Conservation (phyloP, 2,113 vertebrate species). For the Trematocara unimaculatum region DNA sequence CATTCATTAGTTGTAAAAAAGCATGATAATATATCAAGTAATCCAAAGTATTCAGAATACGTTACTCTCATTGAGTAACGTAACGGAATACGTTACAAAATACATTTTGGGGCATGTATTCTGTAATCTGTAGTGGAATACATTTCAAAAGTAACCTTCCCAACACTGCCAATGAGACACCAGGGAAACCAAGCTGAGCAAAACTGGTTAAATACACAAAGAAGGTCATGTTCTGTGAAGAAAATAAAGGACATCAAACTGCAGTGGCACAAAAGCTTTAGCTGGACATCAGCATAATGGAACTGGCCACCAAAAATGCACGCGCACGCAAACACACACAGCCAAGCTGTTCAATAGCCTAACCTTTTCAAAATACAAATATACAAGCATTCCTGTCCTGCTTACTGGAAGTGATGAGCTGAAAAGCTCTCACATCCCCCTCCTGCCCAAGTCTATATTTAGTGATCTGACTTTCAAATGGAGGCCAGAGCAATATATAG, state of each 20-base stretch:
- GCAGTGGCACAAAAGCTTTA: not conserved
- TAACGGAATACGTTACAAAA: no score
- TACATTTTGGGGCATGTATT: no score
- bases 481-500: conserved; percentile 55
- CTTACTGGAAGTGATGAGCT: conserved; percentile 1
- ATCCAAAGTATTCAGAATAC: no score
- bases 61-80: no score
- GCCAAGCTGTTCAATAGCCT: not conserved
- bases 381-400: not conserved
- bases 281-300: not conserved
- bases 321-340: not conserved
- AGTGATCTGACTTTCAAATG: conserved; percentile 51
- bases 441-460: conserved; percentile 40
- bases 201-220: not conserved
- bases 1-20: no score
- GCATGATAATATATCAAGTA: no score
- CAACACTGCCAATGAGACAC: no score
- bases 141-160: no score
- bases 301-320: not conserved
- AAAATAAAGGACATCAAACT: not conserved
- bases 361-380: conserved; percentile 17
- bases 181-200: not conserved
- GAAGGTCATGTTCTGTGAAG: not conserved
- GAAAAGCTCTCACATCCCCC: conserved; percentile 9
- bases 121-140: no score